phyloP scores from a whole-genome alignment of 2,113 vertebrate species.

The Toxostoma redivivum region DNA sequence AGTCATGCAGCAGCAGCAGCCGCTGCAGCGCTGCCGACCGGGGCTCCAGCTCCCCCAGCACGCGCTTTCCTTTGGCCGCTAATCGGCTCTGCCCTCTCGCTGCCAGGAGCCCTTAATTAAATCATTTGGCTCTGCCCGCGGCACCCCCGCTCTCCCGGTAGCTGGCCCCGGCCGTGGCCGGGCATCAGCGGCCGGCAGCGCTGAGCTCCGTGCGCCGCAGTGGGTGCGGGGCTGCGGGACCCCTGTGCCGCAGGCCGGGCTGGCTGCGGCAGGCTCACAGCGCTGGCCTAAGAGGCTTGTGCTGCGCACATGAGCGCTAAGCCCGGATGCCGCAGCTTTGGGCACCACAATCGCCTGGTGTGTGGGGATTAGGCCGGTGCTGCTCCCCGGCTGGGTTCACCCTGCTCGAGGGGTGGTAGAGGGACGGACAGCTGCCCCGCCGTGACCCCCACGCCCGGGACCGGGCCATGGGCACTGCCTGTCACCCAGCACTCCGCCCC shows the following conservation, averaged over 20 bases:
- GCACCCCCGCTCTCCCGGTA: neutral
- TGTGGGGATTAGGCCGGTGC: neutral
- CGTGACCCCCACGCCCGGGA: rapidly evolving
- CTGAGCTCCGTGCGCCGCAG: rapidly evolving
- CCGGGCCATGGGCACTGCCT: neutral
- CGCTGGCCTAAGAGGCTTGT: conserved; percentile 13
- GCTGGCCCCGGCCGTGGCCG: neutral
- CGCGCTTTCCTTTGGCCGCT: neutral
- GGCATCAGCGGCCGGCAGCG: neutral
- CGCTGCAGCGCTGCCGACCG: rapidly evolving
- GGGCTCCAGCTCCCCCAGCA: neutral
- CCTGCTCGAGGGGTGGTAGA: rapidly evolving
- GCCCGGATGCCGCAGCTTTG: conserved; percentile 25
- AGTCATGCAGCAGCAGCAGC: neutral
- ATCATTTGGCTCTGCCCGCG: conserved; percentile 39
- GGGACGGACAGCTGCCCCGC: neutral
- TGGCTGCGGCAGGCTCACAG: rapidly evolving
- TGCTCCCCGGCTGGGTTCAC: neutral
- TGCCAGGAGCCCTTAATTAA: conserved; percentile 54
- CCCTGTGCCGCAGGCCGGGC: rapidly evolving
- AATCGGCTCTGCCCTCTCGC: conserved; percentile 27
- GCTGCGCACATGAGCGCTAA: conserved; percentile 26
- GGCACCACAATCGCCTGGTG: conserved; percentile 6
- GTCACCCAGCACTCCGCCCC: rapidly evolving
- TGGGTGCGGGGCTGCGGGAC: rapidly evolving